These are phyloP conservation scores for Drosophila merina DNA, from an alignment of 2,888 invertebrate species.

Conservation along the genomic window DNA sequence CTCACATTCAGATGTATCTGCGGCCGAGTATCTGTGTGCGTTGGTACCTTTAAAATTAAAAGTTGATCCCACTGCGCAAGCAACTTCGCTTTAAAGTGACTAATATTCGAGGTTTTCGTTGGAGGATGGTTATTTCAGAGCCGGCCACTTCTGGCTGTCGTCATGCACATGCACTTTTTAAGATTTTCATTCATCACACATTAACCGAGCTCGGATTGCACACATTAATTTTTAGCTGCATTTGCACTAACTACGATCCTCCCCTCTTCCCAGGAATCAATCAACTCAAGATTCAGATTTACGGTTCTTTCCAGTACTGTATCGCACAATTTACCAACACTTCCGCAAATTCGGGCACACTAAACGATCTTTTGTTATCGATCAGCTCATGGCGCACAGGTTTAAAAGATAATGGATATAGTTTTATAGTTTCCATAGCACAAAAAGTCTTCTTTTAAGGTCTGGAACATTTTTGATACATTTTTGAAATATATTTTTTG, in stretches of 20 bases:
- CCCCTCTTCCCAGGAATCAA: constrained; percentile 1
- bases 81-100: constrained; percentile 18
- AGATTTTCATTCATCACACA: constrained; percentile 31
- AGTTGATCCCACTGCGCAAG: constrained; percentile 29
- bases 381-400: background rate
- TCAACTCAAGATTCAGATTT: background rate
- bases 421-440: background rate
- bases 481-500: background rate
- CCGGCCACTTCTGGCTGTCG: background rate
- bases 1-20: background rate
- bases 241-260: constrained; percentile 30
- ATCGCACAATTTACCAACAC: background rate
- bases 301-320: background rate
- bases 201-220: constrained; percentile 11
- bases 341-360: background rate
- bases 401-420: background rate
- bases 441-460: background rate
- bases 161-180: constrained; percentile 5
- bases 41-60: constrained; percentile 22
- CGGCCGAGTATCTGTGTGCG: constrained; percentile 3
- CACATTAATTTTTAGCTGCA: constrained; percentile 26
- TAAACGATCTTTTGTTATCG: background rate
- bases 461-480: too few relatives aligned
- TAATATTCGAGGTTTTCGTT: constrained; percentile 18
- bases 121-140: constrained; percentile 9